phyloP scores from a whole-genome alignment of 2,888 invertebrate genomes.

The Steinernema carpocapsae region DNA sequence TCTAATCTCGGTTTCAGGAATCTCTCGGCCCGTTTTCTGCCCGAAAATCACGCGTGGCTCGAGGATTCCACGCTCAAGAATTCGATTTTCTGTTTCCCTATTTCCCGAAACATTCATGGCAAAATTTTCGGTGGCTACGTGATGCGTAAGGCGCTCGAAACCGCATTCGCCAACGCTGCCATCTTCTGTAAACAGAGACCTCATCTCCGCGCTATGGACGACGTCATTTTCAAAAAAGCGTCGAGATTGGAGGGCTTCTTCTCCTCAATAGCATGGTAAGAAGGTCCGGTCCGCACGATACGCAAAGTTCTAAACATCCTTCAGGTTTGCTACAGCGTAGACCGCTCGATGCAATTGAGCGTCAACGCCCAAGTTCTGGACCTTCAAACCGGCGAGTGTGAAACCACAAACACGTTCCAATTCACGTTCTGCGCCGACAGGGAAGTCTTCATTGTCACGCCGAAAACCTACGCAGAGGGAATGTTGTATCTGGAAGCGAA shows the following conservation, averaged over 20 bases:
- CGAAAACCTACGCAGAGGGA: slow-evolving; percentile 49
- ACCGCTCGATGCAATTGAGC: slow-evolving; percentile 75
- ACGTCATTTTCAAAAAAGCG: slow-evolving; percentile 79
- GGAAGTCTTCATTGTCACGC: slow-evolving; percentile 47
- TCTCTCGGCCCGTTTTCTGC: slow-evolving; percentile 69
- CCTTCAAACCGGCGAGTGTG: slow-evolving; percentile 73
- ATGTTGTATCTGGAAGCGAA: slow-evolving; percentile 43
- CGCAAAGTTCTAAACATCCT: background rate
- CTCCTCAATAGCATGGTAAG: slow-evolving; percentile 77
- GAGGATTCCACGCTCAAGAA: slow-evolving; percentile 75
- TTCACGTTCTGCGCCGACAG: slow-evolving; percentile 74
- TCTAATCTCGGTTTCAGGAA: slow-evolving; percentile 16
- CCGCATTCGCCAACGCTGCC: slow-evolving; percentile 77
- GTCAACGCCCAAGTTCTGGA: slow-evolving; percentile 78
- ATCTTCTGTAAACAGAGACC: slow-evolving; percentile 74
- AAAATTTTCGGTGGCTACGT: slow-evolving; percentile 82
- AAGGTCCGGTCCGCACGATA: no score
- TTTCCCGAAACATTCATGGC: slow-evolving; percentile 76
- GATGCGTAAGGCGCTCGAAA: slow-evolving; percentile 80
- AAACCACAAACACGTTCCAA: slow-evolving; percentile 79
- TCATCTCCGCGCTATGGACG: slow-evolving; percentile 76
- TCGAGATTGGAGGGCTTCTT: slow-evolving; percentile 78
- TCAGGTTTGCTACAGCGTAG: slow-evolving; percentile 73
- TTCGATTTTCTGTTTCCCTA: slow-evolving; percentile 72
- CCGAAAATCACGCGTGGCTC: slow-evolving; percentile 77